A percentile compares a stretch with the other conserved stretches of the same genome.
Evolutionary conservation across 2,888 invertebrate genomes (phyloP).

Genomic region (Eulithis prunata): DNA sequence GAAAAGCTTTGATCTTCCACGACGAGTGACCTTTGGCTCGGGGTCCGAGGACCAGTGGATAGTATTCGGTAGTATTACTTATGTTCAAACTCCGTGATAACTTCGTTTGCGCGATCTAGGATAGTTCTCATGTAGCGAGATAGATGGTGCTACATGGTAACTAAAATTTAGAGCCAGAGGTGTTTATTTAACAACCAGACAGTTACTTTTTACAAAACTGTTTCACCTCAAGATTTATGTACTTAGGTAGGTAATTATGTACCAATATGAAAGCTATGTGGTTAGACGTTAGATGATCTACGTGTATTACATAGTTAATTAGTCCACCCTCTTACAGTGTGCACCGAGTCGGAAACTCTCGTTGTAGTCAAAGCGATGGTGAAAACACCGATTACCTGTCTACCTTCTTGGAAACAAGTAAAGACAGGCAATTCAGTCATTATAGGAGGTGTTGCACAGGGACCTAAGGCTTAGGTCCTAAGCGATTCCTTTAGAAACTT

Average conservation of each 20-base stretch:
- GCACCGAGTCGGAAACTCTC: slow-evolving; percentile 69
- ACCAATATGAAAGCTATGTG: slow-evolving; percentile 49
- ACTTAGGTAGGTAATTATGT: no score
- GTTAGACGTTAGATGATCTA: slow-evolving; percentile 37
- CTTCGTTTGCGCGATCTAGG: no score
- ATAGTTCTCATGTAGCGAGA: no score
- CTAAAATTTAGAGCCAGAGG: not conserved
- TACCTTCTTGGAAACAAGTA: slow-evolving; percentile 36
- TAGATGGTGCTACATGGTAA: no score
- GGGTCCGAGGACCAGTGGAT: no score
- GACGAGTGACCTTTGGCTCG: no score
- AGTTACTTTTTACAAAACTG: slow-evolving; percentile 30
- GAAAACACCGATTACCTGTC: slow-evolving; percentile 58
- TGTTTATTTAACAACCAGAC: slow-evolving; percentile 2
- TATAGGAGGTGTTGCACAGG: not conserved
- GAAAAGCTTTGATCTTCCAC: no score
- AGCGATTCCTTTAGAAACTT: no score
- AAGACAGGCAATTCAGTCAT: slow-evolving; percentile 1
- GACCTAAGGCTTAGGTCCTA: no score
- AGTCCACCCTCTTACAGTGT: slow-evolving; percentile 51
- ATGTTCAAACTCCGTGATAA: no score
- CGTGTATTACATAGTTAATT: slow-evolving; percentile 51
- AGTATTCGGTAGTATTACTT: no score
- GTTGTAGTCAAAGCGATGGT: slow-evolving; percentile 51
- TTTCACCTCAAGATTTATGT: slow-evolving; percentile 28